Evolutionary conservation across 2,888 invertebrate species (phyloP), one percentile per base, ranked within the genome.

Genomic region (Bhutanitis thaidina): DNA sequence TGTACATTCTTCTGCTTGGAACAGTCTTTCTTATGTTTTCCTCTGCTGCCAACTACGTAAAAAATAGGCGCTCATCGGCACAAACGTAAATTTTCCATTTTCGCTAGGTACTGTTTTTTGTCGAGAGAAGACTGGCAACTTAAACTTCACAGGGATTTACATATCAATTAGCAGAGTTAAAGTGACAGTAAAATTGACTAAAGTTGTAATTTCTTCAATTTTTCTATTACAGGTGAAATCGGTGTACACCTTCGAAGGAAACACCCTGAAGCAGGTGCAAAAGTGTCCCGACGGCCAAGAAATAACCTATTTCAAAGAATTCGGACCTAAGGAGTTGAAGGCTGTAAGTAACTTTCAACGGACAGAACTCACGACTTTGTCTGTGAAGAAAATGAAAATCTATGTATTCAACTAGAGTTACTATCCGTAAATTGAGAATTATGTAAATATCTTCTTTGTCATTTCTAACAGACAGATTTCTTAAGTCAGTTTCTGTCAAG

Each of bases 211-310:
- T 3, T 9, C n/a, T 32, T 30, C 3, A 10, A 1, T 13, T 35
- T 14, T 35, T 13, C 36, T 14, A 51, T 77, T 80, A 0, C 76
- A 90, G 90, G 89, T 87, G 55, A 93, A 94, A 83, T 91, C 94
- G 0, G 90, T 92, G 49, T 92, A 95, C 77, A 94, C 93, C 7
- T 84, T 95, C 63, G 95, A 97, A 4, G 97, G 95, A 50, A 94
- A 93, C 82, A 94, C 93, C 59, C 82, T 98, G 71, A 92, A 93
- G 61, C 97, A 97, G 73, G 90, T 93, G 39, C 97, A 98, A 86
- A 94, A 94, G 72, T 93, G 94, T 29, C 80, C 81, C 15, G 93
- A 93, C 48, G 94, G 95, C 46, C 85, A 91, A 62, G 91, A 92
- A 49, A 93, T 94, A 51, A 91, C 90, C 55, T 94, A 94, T 77